These are phyloP conservation scores for Perizoma flavofasciatum DNA, from an alignment of 2,888 invertebrate species.

Conservation along the genomic window DNA sequence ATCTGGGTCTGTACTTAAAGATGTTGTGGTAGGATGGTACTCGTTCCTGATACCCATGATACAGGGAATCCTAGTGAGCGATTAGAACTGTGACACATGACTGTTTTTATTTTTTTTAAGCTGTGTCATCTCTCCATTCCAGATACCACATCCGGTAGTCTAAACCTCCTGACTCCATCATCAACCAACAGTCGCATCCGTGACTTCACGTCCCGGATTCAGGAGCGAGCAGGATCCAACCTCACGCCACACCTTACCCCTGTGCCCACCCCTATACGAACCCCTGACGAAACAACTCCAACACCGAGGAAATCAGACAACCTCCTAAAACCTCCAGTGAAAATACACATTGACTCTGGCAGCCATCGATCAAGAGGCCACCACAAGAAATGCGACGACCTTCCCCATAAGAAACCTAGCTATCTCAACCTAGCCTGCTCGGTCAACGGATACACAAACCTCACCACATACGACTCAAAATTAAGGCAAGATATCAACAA, in stretches of 20 bases:
- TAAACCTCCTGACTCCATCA: constrained; percentile 85
- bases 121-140: constrained; percentile 41
- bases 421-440: constrained; percentile 95
- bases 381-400: constrained; percentile 71
- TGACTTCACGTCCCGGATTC: constrained; percentile 85
- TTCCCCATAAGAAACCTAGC: constrained; percentile 89
- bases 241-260: constrained; percentile 56
- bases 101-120: neutral
- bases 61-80: too few species aligned
- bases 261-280: constrained; percentile 63
- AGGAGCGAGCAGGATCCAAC: constrained; percentile 77
- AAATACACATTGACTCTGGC: constrained; percentile 64
- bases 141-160: constrained; percentile 85
- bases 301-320: constrained; percentile 66
- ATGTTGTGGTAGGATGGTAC: too few species aligned
- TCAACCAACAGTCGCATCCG: constrained; percentile 82
- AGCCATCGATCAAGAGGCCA: constrained; percentile 71
- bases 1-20: too few species aligned
- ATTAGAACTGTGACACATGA: too few species aligned
- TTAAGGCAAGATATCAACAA: constrained; percentile 88
- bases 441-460: constrained; percentile 94
- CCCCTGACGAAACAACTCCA: constrained; percentile 60
- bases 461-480: constrained; percentile 94
- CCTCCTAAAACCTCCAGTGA: constrained; percentile 72
- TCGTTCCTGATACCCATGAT: too few species aligned